Evolutionary conservation across 53 echinoderm and acorn worm genomes (phyloP).

Genomic region (Hippasteria phrygiana): DNA sequence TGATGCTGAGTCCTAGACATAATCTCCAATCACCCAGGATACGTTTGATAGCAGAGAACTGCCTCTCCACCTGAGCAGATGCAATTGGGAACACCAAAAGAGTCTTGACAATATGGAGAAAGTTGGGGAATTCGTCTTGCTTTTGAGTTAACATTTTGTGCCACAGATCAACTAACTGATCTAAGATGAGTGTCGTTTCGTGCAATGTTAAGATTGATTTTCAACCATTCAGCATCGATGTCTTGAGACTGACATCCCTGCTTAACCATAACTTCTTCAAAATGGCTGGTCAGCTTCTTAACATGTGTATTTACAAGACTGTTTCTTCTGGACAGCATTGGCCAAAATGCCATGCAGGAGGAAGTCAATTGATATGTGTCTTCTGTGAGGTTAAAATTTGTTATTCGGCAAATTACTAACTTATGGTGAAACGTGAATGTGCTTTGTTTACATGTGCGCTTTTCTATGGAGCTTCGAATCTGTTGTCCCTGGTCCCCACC

Average conservation of each 20-base stretch:
- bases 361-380: too few species aligned
- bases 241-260: background rate
- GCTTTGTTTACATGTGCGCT: too few species aligned
- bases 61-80: background rate
- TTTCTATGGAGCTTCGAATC: too few species aligned
- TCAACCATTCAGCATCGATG: background rate
- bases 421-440: too few species aligned
- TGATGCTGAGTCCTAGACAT: background rate
- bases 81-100: slow-evolving; percentile 29
- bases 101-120: background rate
- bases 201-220: background rate
- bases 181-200: background rate
- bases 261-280: slow-evolving; percentile 9
- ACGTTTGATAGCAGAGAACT: slow-evolving; percentile 38
- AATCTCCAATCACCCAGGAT: slow-evolving; percentile 48
- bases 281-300: slow-evolving; percentile 6
- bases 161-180: slow-evolving; percentile 33
- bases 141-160: background rate
- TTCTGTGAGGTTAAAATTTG: too few species aligned
- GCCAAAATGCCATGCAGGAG: too few species aligned
- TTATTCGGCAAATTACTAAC: too few species aligned
- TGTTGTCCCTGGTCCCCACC: too few species aligned
- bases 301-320: slow-evolving; percentile 21
- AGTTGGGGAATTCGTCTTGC: background rate
- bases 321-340: too few species aligned